Percentiles rank a stretch among this genome's conserved stretches.
Conservation (phyloP, 92 coral and sea anemone genomes). For the Porites lobata region DNA sequence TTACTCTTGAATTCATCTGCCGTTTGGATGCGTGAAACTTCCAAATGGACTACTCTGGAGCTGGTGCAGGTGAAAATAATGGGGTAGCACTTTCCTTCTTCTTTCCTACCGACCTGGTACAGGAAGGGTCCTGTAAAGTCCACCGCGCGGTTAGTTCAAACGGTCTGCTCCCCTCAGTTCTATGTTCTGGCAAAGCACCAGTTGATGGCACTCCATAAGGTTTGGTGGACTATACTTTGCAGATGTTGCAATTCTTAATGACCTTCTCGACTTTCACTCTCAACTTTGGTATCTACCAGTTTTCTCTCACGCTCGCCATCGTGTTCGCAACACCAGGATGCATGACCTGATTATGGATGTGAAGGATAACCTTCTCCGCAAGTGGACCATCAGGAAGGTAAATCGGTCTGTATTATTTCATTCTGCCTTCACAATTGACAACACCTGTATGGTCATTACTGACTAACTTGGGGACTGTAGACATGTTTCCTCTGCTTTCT, state of each 20-base stretch:
- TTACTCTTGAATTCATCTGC: constrained; percentile 46
- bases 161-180: too few species aligned
- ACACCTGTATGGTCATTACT: background rate
- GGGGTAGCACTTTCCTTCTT: constrained; percentile 56
- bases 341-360: constrained; percentile 35
- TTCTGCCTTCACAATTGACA: too few species aligned
- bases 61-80: constrained; percentile 54
- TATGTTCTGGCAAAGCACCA: too few species aligned
- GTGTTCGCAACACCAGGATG: constrained; percentile 49
- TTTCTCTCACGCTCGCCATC: constrained; percentile 26
- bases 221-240: too few species aligned
- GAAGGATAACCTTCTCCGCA: constrained; percentile 30
- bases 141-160: too few species aligned
- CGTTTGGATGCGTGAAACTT: background rate
- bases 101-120: constrained; percentile 31
- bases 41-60: too few species aligned
- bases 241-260: constrained; percentile 19
- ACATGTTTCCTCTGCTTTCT: background rate
- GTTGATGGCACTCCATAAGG: too few species aligned
- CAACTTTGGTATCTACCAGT: constrained; percentile 46
- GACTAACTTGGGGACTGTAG: constrained; percentile 20
- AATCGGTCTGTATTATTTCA: background rate
- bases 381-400: constrained; percentile 29
- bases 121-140: too few species aligned
- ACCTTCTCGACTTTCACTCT: constrained; percentile 13